phyloP scores from a whole-genome alignment of 2,113 vertebrate genomes.

The Melanostigma gelatinosum region DNA sequence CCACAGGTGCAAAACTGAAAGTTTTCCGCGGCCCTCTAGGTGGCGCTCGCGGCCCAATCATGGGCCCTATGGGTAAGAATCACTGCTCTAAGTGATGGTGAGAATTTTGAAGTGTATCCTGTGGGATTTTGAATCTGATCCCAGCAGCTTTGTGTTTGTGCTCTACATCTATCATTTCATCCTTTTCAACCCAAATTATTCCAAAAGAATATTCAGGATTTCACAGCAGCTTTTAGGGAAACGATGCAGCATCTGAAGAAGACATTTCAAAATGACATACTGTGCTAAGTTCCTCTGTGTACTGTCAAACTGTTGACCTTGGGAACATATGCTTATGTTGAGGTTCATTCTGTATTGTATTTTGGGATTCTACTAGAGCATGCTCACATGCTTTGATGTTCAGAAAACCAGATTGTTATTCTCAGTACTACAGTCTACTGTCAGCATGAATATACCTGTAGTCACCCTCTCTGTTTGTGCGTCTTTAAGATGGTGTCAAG shows the following conservation, averaged over 20 bases:
- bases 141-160: not conserved
- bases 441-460: not conserved
- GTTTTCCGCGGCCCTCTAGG: too few relatives aligned
- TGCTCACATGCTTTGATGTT: not conserved
- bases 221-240: not conserved
- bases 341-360: not conserved
- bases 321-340: not conserved
- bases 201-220: not conserved
- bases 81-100: too few relatives aligned
- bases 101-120: too few relatives aligned
- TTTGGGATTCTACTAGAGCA: not conserved
- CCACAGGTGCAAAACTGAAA: too few relatives aligned
- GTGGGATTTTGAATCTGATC: conserved; percentile 9
- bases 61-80: too few relatives aligned
- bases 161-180: not conserved
- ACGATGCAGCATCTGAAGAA: not conserved
- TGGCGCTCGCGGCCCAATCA: too few relatives aligned
- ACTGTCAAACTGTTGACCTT: not conserved
- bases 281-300: not conserved
- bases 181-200: not conserved
- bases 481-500: not conserved
- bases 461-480: not conserved
- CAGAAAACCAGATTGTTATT: not conserved
- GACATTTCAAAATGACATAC: not conserved
- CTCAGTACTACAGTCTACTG: not conserved